Evolutionary conservation across 2,113 vertebrate genomes (phyloP).

Genomic region (Butastur rufipennis): DNA sequence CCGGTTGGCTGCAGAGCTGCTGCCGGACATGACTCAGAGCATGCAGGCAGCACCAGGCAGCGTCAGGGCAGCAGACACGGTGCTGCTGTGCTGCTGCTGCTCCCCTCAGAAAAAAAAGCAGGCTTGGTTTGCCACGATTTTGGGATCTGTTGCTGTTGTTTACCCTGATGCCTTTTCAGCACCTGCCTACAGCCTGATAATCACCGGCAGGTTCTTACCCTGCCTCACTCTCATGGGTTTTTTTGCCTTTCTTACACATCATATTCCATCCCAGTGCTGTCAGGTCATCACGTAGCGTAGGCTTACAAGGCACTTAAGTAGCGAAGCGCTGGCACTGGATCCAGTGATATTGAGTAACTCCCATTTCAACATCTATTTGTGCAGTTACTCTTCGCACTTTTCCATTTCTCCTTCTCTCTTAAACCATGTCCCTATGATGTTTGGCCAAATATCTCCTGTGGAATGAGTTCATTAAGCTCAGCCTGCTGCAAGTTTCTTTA

Average conservation of each 20-base stretch:
- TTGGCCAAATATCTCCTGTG: background rate
- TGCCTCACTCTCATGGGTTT: fast-evolving
- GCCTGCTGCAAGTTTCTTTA: background rate
- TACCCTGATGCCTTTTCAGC: background rate
- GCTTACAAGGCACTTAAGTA: background rate
- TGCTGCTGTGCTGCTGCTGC: background rate
- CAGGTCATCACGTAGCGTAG: background rate
- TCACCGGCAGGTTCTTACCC: background rate
- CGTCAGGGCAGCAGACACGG: background rate
- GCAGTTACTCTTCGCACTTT: background rate
- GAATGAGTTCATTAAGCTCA: background rate
- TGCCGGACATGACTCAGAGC: background rate
- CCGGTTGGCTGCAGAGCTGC: background rate
- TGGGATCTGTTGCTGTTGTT: background rate
- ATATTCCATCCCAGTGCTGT: background rate
- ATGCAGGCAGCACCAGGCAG: background rate
- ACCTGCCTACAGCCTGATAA: background rate
- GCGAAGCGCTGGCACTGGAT: background rate
- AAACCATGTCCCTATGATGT: background rate
- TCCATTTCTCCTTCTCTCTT: background rate
- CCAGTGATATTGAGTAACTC: background rate
- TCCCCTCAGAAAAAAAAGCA: background rate
- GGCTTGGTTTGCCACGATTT: background rate
- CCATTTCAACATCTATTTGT: background rate
- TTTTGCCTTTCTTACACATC: background rate